Percentiles rank a stretch among this genome's conserved stretches.
These are phyloP conservation scores for Serilophus lunatus DNA, from an alignment of 2,113 vertebrate species.

Conservation along the genomic window DNA sequence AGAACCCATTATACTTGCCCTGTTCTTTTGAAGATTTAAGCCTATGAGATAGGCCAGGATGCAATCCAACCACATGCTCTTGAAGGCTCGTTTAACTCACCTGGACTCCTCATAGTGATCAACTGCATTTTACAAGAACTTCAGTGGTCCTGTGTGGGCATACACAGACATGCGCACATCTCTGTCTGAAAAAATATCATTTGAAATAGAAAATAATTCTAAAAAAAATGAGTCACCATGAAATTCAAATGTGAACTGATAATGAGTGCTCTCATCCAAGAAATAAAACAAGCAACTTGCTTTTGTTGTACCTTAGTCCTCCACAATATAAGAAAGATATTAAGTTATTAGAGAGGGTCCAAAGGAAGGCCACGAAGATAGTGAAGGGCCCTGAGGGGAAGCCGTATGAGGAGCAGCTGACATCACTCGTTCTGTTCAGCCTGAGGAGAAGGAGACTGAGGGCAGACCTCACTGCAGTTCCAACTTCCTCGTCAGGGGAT, in stretches of 20 bases:
- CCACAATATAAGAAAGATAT: neutral
- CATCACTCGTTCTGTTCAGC: neutral
- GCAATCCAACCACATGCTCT: neutral
- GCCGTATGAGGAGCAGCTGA: neutral
- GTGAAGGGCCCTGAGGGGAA: neutral
- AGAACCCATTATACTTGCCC: neutral
- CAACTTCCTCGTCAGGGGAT: neutral
- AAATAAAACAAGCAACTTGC: neutral
- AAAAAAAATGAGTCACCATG: neutral
- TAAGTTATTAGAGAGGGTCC: neutral
- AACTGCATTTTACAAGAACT: neutral
- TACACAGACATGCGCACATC: accelerated
- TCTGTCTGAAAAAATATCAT: neutral
- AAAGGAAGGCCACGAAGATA: neutral
- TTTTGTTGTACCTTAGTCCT: neutral
- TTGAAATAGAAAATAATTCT: neutral
- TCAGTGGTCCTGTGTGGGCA: accelerated
- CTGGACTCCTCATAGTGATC: neutral
- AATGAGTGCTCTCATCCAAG: neutral
- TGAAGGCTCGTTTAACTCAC: neutral
- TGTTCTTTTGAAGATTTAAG: neutral
- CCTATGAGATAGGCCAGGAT: neutral
- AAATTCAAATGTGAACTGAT: neutral
- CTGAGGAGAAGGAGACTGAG: neutral
- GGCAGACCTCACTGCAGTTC: neutral